Base-by-base conservation (phyloP, 2,888 invertebrate genomes). In the Leucophenga montana region DNA sequence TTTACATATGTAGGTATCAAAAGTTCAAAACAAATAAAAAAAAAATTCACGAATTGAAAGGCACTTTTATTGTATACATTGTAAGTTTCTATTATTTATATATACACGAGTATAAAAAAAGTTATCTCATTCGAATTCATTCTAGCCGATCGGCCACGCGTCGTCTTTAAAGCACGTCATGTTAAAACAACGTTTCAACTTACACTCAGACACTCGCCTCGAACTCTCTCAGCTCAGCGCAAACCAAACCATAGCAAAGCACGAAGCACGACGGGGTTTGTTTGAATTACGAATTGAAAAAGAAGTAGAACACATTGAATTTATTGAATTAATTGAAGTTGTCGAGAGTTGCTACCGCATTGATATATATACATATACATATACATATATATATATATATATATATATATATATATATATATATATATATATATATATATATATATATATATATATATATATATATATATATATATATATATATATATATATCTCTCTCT, bases 111-210 rank as follows among this genome's bases (percentile, higher is more conserved):
- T 11, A 39, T 11, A 39, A 39, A 39, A 39, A 39, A 39, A 39
- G 11, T 39, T 39, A 39, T 39, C 39, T 39, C 39, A 39, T 39
- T 39, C 11, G 39, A 61, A 54, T 48, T 50, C 54, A 71, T 71
- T 69, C 71, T 73, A 79, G 79, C 82, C 77, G 74, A 75, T 77
- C 69, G 65, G 69, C 69, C 71, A 67, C 69, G 61, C 70, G 68
- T 69, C 75, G 70, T 71, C 71, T 59, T 39, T 31, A 20, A 16
- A 8, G 74, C 70, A 75, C 80, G 80, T 76, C 80, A 78, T 75
- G 74, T 74, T 80, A 80, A 75, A 71, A 71, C 82, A 73, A 76
- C 82, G 82, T 75, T 77, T 67, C 73, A 76, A 80, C 78, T 82
- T 77, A 80, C 82, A 80, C 80, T 80, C 80, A 22, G 39, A 39